Conservation (phyloP, 2,888 invertebrate genomes). For the Serrognathus titanus region DNA sequence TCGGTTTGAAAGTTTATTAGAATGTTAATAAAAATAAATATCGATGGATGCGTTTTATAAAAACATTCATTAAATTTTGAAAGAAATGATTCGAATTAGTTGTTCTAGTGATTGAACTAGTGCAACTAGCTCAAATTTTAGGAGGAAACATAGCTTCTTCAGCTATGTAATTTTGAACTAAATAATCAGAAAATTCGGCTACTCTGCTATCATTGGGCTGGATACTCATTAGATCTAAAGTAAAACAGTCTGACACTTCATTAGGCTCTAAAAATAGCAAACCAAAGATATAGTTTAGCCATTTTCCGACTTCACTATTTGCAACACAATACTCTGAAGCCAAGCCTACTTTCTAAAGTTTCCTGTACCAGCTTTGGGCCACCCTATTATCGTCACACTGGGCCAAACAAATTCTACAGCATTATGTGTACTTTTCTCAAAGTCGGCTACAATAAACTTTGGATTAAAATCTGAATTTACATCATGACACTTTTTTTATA, state of each 20-base stretch:
- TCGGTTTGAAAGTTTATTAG: slow-evolving; percentile 4
- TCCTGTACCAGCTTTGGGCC: no score
- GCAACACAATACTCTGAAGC: no score
- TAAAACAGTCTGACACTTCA: slow-evolving; percentile 2
- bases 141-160: neutral
- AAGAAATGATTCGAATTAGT: neutral
- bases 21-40: slow-evolving; percentile 9
- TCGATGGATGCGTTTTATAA: slow-evolving; percentile 8
- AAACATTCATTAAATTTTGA: slow-evolving; percentile 6
- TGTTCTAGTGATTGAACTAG: slow-evolving; percentile 1
- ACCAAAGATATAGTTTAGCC: no score
- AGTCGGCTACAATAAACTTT: slow-evolving; percentile 1
- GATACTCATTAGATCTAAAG: neutral
- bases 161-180: neutral
- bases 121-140: slow-evolving; percentile 1
- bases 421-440: slow-evolving; percentile 1
- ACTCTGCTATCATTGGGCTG: neutral
- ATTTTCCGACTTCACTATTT: no score
- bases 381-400: no score
- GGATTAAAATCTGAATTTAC: neutral
- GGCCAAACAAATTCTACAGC: neutral
- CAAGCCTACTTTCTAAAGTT: no score
- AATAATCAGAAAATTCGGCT: neutral
- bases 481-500: slow-evolving; percentile 1
- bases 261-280: neutral